These are phyloP conservation scores for Sebastes melanostomus DNA, from an alignment of 2,797 vertebrate species.

Conservation along the genomic window DNA sequence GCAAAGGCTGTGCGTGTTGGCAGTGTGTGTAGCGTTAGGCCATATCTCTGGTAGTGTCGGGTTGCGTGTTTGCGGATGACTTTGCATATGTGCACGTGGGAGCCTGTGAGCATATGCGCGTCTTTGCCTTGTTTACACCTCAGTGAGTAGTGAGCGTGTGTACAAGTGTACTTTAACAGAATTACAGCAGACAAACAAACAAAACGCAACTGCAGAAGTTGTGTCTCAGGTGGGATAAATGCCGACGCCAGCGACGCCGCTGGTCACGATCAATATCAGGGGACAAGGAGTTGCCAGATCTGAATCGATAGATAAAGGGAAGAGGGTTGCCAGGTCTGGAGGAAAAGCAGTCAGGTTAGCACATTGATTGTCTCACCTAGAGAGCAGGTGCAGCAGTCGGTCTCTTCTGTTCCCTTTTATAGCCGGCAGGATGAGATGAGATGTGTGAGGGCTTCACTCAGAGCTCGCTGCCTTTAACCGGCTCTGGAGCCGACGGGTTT, in stretches of 20 bases:
- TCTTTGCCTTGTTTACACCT: slow-evolving; percentile 11
- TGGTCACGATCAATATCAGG: slow-evolving; percentile 38
- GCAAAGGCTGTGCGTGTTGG: slow-evolving; percentile 30
- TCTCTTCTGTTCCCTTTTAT: slow-evolving; percentile 9
- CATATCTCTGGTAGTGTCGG: not conserved
- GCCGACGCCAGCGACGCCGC: not conserved
- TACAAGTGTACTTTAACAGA: not conserved
- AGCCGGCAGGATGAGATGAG: slow-evolving; percentile 9
- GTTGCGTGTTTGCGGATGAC: slow-evolving; percentile 10
- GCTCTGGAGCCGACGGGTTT: not conserved
- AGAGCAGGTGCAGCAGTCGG: slow-evolving; percentile 33
- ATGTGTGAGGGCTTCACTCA: not conserved
- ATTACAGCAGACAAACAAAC: slow-evolving; percentile 15
- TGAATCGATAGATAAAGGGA: slow-evolving; percentile 45
- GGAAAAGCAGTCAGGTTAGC: slow-evolving; percentile 68
- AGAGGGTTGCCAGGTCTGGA: slow-evolving; percentile 51
- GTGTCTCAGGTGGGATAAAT: slow-evolving; percentile 12
- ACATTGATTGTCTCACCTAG: slow-evolving; percentile 59
- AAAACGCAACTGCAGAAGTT: slow-evolving; percentile 4
- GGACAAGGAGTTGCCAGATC: slow-evolving; percentile 46
- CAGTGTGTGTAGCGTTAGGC: slow-evolving; percentile 11
- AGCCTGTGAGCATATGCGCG: slow-evolving; percentile 43
- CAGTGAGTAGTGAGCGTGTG: not conserved
- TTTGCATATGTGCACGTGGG: slow-evolving; percentile 37
- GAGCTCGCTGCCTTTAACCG: not conserved